Percentiles rank a stretch among this genome's conserved stretches.
These are phyloP conservation scores for Mobula hypostoma DNA, from an alignment of 2,113 vertebrate genomes.

Conservation along the genomic window DNA sequence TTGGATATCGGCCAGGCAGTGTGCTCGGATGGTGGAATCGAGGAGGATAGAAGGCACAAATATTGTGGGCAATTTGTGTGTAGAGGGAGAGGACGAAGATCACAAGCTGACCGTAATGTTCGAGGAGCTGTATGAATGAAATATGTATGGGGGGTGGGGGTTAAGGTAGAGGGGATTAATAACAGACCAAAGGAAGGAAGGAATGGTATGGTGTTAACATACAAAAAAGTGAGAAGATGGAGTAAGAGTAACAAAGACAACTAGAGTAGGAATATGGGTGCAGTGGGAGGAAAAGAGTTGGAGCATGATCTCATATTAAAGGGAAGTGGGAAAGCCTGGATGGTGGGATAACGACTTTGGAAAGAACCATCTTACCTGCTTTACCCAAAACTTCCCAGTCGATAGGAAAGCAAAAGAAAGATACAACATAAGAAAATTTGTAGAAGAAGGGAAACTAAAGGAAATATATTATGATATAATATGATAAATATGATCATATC, in stretches of 20 bases:
- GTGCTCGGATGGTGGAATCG: background rate
- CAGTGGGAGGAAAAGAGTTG: background rate
- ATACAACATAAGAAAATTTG: background rate
- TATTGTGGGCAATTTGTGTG: background rate
- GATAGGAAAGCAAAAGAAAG: background rate
- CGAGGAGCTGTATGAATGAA: background rate
- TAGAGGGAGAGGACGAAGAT: background rate
- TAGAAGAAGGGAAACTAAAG: background rate
- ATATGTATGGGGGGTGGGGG: background rate
- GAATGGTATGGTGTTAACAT: background rate
- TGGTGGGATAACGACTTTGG: background rate
- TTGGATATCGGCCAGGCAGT: background rate
- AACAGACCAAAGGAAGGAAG: background rate
- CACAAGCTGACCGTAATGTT: background rate
- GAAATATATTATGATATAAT: background rate
- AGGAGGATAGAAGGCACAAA: background rate
- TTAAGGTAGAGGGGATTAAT: background rate
- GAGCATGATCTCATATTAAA: background rate
- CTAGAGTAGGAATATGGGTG: background rate
- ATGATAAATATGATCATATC: too few species aligned
- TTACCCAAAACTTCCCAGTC: background rate
- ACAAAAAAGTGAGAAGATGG: background rate
- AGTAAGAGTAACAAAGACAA: background rate
- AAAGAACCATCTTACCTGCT: background rate
- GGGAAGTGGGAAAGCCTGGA: background rate